Base-by-base conservation (phyloP, 1,140 invertebrate genomes). In the Drosophila setifemur region DNA sequence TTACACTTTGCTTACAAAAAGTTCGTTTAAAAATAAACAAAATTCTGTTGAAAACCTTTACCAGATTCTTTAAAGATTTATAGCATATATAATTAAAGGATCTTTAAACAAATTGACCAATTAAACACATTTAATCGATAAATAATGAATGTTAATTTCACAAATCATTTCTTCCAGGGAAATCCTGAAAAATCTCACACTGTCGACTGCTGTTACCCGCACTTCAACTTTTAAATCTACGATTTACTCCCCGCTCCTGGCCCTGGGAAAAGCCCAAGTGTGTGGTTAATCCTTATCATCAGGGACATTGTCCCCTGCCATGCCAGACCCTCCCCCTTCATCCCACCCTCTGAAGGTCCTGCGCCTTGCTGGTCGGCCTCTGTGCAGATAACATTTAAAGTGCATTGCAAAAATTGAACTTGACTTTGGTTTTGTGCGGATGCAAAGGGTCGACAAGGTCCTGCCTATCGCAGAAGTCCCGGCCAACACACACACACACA, bases 391-490 rank as follows among this genome's bases (percentile, higher is more conserved):
- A 72, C 43, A 63, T 54, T 61, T 44, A 72, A 73, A 73, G 42
- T 73, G 69, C 69, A 72, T 64, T 64, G 31, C 42, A 33, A 64
- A 72, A 73, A 73, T 72, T 71, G 37, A 71, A 71, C 66, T 71
- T 71, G 66, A 71, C 67, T 71, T 71, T 71, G 61, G 57, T 8
- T 18, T 8, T 9, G 33, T 47, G 31, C 14, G 28, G 9, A 9
- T 18, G 4, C 3, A 8, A 43, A 54, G 57, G 57, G 61, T 23
- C 49, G 35, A 26, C 16, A 26, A 8, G 28, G 39, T 2, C 39
- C 68, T 58, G 45, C 39, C 54, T 60, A 19, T 61, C 26, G 67
- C 37, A 68, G 48, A 2, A 37, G n/a, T 54, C 48, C 37, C 28
- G 19, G 19, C 57, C 11, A 31, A 49, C 33, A 49, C 43, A 66